A percentile compares a stretch with the other conserved stretches of the same genome.
Evolutionary conservation across 1,140 invertebrate genomes (phyloP).

Genomic region (Hesperophylax magnus): DNA sequence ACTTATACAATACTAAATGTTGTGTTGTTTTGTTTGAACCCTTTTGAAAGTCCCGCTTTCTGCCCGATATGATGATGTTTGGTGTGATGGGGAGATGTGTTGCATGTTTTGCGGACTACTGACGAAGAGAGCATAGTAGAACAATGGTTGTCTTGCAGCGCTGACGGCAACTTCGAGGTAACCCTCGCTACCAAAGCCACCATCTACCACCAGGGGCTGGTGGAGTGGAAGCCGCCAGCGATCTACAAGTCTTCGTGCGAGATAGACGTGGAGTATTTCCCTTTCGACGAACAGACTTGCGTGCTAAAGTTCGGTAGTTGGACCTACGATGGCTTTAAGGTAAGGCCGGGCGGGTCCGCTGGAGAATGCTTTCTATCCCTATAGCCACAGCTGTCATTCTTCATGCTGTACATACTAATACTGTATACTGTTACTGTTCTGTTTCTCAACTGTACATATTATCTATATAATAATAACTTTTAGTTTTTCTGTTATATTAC

Average conservation of each 20-base stretch:
- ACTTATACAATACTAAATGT: no score
- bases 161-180: constrained; percentile 97
- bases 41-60: no score
- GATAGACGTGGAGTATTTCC: constrained; percentile 97
- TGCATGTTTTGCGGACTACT: background rate
- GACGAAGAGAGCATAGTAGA: constrained; percentile 53
- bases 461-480: constrained; percentile 1
- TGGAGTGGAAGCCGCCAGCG: constrained; percentile 96
- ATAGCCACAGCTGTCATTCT: constrained; percentile 46
- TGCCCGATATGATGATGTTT: no score
- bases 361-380: constrained; percentile 44
- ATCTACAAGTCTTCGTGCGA: constrained; percentile 96
- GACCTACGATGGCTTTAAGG: constrained; percentile 95
- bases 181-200: constrained; percentile 95
- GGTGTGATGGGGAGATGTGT: no score
- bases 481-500: constrained; percentile 3
- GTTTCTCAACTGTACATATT: constrained; percentile 37
- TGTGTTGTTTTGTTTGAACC: no score
- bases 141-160: constrained; percentile 77
- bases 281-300: constrained; percentile 96
- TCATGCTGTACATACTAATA: constrained; percentile 45
- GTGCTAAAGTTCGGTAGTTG: constrained; percentile 90
- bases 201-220: constrained; percentile 91
- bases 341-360: constrained; percentile 63
- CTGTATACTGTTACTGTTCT: constrained; percentile 28